Evolutionary conservation across 2,888 invertebrate species (phyloP).

Genomic region (Byasa hedistus): DNA sequence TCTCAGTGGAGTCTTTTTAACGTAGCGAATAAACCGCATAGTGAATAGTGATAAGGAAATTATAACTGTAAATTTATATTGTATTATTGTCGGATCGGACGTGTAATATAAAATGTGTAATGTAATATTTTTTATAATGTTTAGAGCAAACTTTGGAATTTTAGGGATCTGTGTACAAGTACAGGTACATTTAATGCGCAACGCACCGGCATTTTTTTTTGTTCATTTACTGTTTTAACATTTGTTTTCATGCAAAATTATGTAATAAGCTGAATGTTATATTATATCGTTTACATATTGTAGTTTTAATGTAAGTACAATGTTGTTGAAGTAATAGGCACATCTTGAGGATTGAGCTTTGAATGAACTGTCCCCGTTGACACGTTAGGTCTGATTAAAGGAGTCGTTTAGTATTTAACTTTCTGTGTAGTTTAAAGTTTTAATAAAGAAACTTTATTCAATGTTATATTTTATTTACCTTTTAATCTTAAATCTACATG

Average conservation of each 20-base stretch:
- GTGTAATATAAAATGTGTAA: constrained; percentile 72
- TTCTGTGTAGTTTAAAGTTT: constrained; percentile 75
- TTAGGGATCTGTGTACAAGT: constrained; percentile 42
- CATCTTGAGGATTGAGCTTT: constrained; percentile 60
- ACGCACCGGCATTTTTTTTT: constrained; percentile 31
- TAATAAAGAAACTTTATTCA: constrained; percentile 74
- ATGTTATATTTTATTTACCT: constrained; percentile 44
- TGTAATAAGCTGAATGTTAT: constrained; percentile 28
- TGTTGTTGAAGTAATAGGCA: constrained; percentile 70
- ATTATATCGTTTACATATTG: constrained; percentile 50
- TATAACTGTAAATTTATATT: constrained; percentile 71
- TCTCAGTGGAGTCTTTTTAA: constrained; percentile 1
- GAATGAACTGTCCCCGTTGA: constrained; percentile 58
- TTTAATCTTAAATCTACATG: constrained; percentile 27
- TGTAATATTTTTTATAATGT: constrained; percentile 55
- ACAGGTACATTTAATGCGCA: constrained; percentile 49
- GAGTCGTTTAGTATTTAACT: constrained; percentile 63
- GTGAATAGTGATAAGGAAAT: constrained; percentile 59
- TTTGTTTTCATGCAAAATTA: constrained; percentile 21
- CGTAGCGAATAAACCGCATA: constrained; percentile 45
- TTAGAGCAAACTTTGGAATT: constrained; percentile 49
- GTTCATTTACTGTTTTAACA: constrained; percentile 23
- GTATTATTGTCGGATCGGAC: constrained; percentile 72
- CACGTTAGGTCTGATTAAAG: constrained; percentile 61
- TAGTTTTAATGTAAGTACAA: constrained; percentile 76